These are phyloP conservation scores for Pandemis heparana DNA, from an alignment of 2,888 invertebrate genomes.

Conservation along the genomic window DNA sequence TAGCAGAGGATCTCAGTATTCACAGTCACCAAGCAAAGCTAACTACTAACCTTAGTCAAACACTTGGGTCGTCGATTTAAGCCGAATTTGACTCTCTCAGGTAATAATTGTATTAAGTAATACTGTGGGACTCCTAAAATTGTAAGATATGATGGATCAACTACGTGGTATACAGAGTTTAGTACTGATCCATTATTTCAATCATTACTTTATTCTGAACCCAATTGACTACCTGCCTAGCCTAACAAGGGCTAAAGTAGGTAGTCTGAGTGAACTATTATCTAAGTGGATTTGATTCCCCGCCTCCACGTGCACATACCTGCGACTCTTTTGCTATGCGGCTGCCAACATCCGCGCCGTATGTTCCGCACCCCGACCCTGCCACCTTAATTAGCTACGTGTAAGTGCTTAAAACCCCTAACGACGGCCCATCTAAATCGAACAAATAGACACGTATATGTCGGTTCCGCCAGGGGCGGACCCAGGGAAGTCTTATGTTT, in stretches of 20 bases:
- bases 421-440: neutral
- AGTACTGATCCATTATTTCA: too few species aligned
- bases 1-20: neutral
- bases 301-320: neutral
- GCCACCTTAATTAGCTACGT: constrained; percentile 4
- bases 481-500: neutral
- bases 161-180: too few species aligned
- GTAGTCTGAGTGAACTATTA: neutral
- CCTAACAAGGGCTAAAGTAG: too few species aligned
- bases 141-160: too few species aligned
- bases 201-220: too few species aligned
- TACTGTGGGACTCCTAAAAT: too few species aligned
- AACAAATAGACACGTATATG: neutral
- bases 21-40: neutral
- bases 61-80: neutral
- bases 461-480: neutral
- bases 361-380: neutral
- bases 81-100: neutral
- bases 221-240: too few species aligned
- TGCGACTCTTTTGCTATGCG: neutral
- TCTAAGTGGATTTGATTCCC: neutral
- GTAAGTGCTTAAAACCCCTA: constrained; percentile 3
- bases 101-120: too few species aligned
- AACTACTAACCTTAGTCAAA: neutral
- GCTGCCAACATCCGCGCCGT: neutral